Conservation (phyloP, 2,888 invertebrate species). For the Encarsia formosa region DNA sequence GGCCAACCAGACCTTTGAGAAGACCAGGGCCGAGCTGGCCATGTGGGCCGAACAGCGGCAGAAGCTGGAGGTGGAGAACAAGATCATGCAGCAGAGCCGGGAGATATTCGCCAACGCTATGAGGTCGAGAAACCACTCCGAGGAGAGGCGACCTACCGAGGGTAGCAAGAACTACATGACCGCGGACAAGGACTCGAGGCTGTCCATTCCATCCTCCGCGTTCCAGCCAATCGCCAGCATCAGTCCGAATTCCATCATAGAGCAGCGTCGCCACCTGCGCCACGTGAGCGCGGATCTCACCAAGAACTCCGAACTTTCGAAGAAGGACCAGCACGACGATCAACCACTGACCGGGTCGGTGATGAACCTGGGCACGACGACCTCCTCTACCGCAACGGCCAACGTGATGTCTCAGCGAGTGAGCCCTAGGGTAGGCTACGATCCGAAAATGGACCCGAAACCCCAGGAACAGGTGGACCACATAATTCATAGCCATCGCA, state of each 20-base stretch:
- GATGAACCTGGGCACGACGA: slow-evolving; percentile 41
- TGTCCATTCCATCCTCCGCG: slow-evolving; percentile 41
- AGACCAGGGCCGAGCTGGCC: slow-evolving; percentile 46
- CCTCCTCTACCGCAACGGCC: slow-evolving; percentile 12
- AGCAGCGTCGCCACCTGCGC: slow-evolving; percentile 47
- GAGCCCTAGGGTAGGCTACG: slow-evolving; percentile 46
- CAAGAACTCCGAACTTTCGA: slow-evolving; percentile 46
- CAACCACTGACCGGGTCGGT: slow-evolving; percentile 45
- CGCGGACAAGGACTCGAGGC: slow-evolving; percentile 42
- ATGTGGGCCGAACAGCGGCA: slow-evolving; percentile 49
- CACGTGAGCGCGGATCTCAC: slow-evolving; percentile 49
- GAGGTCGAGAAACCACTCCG: slow-evolving; percentile 44
- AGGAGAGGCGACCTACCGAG: slow-evolving; percentile 38
- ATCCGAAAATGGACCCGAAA: slow-evolving; percentile 42
- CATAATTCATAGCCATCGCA: slow-evolving; percentile 48
- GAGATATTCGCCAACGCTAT: slow-evolving; percentile 43
- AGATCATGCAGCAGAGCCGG: slow-evolving; percentile 36
- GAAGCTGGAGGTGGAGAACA: slow-evolving; percentile 46
- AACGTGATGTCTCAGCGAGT: slow-evolving; percentile 40
- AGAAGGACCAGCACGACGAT: slow-evolving; percentile 48
- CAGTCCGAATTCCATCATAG: slow-evolving; percentile 47
- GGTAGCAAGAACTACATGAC: slow-evolving; percentile 11
- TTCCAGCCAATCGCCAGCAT: slow-evolving; percentile 48
- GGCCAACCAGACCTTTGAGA: slow-evolving; percentile 45
- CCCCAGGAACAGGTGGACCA: slow-evolving; percentile 45